These are phyloP conservation scores for Myiagra hebetior DNA, from an alignment of 2,113 vertebrate genomes.

Conservation along the genomic window DNA sequence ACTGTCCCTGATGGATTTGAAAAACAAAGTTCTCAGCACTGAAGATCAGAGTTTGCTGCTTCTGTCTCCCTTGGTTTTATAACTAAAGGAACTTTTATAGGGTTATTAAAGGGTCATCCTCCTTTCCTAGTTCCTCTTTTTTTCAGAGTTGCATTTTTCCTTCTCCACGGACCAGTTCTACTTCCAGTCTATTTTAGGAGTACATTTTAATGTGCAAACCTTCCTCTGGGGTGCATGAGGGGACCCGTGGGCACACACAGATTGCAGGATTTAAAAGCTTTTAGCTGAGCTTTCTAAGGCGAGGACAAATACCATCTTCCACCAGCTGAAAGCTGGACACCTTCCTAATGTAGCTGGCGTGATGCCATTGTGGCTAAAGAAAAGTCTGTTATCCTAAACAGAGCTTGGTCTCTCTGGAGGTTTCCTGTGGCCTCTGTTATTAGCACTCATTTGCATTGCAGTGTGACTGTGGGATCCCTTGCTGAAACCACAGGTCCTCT, in stretches of 20 bases:
- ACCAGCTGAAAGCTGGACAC: neutral
- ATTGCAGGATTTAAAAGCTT: neutral
- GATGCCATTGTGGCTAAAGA: neutral
- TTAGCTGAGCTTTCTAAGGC: neutral
- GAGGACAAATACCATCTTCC: neutral
- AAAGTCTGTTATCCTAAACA: neutral
- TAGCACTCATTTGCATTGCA: neutral
- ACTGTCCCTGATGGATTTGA: neutral
- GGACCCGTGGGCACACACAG: neutral
- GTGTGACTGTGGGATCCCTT: neutral
- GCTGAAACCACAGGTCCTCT: neutral
- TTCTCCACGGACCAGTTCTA: neutral
- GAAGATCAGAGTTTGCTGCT: neutral
- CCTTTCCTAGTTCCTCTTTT: neutral
- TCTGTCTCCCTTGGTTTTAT: neutral
- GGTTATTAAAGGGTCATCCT: neutral
- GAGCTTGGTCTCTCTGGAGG: neutral
- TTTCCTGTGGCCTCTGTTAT: neutral
- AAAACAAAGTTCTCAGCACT: neutral
- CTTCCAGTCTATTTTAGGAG: neutral
- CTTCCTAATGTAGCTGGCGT: neutral
- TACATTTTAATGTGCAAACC: neutral
- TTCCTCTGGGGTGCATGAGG: neutral
- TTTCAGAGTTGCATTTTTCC: neutral
- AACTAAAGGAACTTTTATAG: neutral